Evolutionary conservation across 2,113 vertebrate species (phyloP).

Genomic region (Eudorcas thomsonii): DNA sequence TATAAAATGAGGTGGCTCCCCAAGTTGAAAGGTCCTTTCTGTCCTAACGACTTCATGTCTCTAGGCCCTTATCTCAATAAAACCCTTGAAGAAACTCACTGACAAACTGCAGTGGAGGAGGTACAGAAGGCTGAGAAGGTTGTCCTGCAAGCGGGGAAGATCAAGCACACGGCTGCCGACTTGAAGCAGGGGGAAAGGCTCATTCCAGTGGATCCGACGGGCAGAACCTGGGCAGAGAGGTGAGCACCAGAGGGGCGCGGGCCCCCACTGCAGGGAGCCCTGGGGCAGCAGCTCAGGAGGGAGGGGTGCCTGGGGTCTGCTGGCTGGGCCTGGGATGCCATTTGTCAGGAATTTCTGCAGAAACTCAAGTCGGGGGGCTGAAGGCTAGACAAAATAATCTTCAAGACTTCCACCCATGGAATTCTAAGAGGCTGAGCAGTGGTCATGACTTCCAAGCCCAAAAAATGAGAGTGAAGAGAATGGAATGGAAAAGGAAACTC

Average conservation of each 20-base stretch:
- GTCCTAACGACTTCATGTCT: background rate
- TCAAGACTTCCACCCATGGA: background rate
- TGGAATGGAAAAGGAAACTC: background rate
- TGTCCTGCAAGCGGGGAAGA: background rate
- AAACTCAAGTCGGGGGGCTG: background rate
- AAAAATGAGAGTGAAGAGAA: background rate
- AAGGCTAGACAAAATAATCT: background rate
- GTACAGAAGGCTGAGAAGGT: no score
- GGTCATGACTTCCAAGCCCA: background rate
- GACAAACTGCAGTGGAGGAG: background rate
- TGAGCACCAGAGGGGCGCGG: background rate
- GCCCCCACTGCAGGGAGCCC: background rate
- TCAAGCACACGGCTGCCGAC: rapidly evolving
- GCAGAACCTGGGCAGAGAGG: background rate
- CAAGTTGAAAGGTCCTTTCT: background rate
- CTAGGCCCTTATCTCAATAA: background rate
- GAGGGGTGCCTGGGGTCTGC: background rate
- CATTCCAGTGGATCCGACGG: rapidly evolving
- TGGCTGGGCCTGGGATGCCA: background rate
- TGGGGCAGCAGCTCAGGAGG: background rate
- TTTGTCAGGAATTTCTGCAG: background rate
- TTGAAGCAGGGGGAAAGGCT: background rate
- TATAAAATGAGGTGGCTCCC: background rate
- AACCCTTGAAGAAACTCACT: background rate
- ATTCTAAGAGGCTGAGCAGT: background rate